Conservation (phyloP, 2,888 invertebrate species). For the Ceraclea dissimilis region DNA sequence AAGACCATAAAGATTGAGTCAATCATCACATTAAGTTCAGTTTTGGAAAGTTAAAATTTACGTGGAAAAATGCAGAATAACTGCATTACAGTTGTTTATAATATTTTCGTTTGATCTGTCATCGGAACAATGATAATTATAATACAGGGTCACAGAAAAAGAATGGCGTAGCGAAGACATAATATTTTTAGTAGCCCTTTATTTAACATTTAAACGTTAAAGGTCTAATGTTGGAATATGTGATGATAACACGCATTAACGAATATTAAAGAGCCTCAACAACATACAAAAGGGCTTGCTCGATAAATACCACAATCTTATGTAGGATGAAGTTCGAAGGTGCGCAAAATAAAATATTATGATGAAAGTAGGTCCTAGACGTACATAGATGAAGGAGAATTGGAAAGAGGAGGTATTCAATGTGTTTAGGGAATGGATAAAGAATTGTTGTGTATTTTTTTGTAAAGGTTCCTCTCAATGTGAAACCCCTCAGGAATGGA, state of each 20-base stretch:
- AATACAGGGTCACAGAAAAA: too few relatives aligned
- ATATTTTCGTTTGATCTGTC: too few relatives aligned
- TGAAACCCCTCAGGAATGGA: not conserved
- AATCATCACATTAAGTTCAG: too few relatives aligned
- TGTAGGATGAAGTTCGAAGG: constrained; percentile 4
- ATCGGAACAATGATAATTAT: too few relatives aligned
- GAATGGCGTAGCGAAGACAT: too few relatives aligned
- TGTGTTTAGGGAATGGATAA: not conserved
- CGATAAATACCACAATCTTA: constrained; percentile 9
- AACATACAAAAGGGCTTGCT: not conserved
- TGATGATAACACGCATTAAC: not conserved
- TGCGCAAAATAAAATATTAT: constrained; percentile 13
- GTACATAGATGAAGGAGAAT: not conserved
- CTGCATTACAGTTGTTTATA: too few relatives aligned
- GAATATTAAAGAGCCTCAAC: not conserved
- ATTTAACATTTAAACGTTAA: not conserved
- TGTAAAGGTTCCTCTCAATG: not conserved
- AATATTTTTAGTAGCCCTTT: too few relatives aligned
- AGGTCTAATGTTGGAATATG: not conserved
- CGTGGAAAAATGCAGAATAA: too few relatives aligned
- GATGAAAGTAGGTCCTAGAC: constrained; percentile 8
- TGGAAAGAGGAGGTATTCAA: constrained; percentile 1
- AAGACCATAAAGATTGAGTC: too few relatives aligned
- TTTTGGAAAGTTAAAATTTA: too few relatives aligned
- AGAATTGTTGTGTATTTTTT: not conserved